Base-by-base conservation (phyloP, 2,888 invertebrate species). In the Diplazon laetatorius region DNA sequence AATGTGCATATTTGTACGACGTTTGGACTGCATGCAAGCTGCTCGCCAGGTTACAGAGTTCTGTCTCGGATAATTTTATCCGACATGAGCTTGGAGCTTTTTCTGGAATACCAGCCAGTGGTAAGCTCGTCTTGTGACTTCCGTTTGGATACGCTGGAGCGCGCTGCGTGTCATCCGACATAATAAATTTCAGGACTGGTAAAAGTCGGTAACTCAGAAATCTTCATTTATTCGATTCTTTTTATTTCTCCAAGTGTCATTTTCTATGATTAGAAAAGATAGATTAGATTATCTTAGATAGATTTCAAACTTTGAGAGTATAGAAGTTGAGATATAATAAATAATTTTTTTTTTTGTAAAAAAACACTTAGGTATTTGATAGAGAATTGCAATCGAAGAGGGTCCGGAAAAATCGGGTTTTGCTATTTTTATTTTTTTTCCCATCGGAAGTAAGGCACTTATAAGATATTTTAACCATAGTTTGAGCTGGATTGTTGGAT, bases 11-110 rank as follows among this genome's bases (percentile, higher is more conserved):
- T 1, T 14, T 55, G 55, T 30, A 55, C 8, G 16, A 30, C 55
- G 9, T 55, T 30, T 30, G 3, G 55, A 55, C 30, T 30, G 55
- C 30, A 52, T 30, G 6, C 52, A 52, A n/a, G 20, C 4, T 50
- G n/a, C 50, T 48, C 9, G 16, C 20, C 48, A 50, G n/a, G 25
- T 30, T 55, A 9, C 14, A 35, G 14, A 16, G 8, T 12, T 37
- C 59, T 59, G 18, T 12, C 18, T 1, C 39, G 16, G 39, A 14
- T 22, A 16, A 39, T 8, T 66, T 39, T 42, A 6, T 10, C 10
- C 37, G n/a, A 5, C 22, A 14, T 14, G 66, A 39, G 52, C 10
- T 39, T 3, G 25, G 46, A 48, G 20, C 8, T 52, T 16, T 2
- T 37, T 0, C 39, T 22, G 22, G 20, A 37, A 39, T 3, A 25